Evolutionary conservation across 2,888 invertebrate species (phyloP).

Genomic region (Anticlea derivata): DNA sequence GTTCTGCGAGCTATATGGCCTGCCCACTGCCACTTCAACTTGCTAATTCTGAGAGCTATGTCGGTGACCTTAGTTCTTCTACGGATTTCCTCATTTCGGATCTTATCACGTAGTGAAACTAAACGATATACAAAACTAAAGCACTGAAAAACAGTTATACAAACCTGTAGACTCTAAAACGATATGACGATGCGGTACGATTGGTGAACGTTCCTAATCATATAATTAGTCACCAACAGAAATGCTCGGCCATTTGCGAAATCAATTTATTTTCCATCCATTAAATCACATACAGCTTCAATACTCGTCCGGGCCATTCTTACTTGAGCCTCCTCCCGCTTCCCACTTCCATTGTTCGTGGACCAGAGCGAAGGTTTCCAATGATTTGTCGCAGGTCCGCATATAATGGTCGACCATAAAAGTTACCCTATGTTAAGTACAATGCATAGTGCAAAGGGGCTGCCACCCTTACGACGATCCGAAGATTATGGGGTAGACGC

Average conservation of each 20-base stretch:
- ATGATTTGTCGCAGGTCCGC: slow-evolving; percentile 53
- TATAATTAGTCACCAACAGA: slow-evolving; percentile 48
- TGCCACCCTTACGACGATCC: slow-evolving; percentile 61
- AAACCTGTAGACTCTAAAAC: too few species aligned
- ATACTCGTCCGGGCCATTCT: slow-evolving; percentile 59
- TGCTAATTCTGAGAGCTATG: too few species aligned
- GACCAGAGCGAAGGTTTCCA: slow-evolving; percentile 42
- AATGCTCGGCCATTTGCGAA: slow-evolving; percentile 61
- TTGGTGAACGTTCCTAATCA: slow-evolving; percentile 20
- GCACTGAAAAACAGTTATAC: too few species aligned
- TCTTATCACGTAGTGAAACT: too few species aligned
- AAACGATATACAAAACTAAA: too few species aligned
- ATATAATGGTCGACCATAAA: slow-evolving; percentile 65
- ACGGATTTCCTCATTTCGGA: too few species aligned
- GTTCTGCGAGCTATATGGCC: too few species aligned
- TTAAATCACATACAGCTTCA: slow-evolving; percentile 74
- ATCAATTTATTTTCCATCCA: slow-evolving; percentile 80
- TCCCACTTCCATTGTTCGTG: slow-evolving; percentile 34
- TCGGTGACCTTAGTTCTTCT: too few species aligned
- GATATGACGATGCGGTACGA: too few species aligned
- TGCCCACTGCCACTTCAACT: too few species aligned
- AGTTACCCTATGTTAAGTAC: slow-evolving; percentile 76
- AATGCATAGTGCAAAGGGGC: slow-evolving; percentile 75
- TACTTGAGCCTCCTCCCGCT: slow-evolving; percentile 44
- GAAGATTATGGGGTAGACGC: slow-evolving; percentile 56